These are phyloP conservation scores for Hemiprocne comata DNA, from an alignment of 2,113 vertebrate species.

Conservation along the genomic window DNA sequence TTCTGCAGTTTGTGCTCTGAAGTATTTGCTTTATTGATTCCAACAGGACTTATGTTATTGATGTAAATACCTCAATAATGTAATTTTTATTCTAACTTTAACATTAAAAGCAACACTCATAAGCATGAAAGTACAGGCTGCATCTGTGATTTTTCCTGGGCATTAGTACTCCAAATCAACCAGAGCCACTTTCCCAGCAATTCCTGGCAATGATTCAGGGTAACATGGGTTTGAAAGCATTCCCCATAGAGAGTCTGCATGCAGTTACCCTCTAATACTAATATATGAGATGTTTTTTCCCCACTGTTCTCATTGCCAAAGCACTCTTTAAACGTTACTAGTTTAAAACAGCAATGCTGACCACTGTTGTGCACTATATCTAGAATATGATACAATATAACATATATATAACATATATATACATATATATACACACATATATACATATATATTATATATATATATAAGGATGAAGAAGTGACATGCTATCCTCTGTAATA, in stretches of 20 bases:
- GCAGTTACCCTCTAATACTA: not conserved
- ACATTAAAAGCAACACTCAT: not conserved
- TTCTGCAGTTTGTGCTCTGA: not conserved
- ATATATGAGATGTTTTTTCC: not conserved
- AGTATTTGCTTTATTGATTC: not conserved
- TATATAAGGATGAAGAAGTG: not conserved
- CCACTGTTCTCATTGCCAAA: not conserved
- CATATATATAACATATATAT: not conserved
- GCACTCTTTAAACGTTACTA: not conserved
- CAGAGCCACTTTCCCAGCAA: not conserved
- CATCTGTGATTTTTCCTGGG: not conserved
- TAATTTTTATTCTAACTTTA: not conserved
- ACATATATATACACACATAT: too few species aligned
- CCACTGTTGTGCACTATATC: not conserved
- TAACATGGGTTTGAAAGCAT: not conserved
- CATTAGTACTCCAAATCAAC: not conserved
- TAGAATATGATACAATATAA: not conserved
- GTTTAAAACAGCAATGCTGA: not conserved
- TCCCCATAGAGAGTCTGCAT: not conserved
- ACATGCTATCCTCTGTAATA: not conserved
- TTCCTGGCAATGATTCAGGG: not conserved
- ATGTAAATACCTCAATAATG: not conserved
- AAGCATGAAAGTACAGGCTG: not conserved
- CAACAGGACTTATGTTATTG: not conserved
- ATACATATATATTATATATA: too few species aligned